A percentile compares a stretch with the other conserved stretches of the same genome.
phyloP scores from a whole-genome alignment of 2,113 vertebrate species.

The Varanus komodoensis region DNA sequence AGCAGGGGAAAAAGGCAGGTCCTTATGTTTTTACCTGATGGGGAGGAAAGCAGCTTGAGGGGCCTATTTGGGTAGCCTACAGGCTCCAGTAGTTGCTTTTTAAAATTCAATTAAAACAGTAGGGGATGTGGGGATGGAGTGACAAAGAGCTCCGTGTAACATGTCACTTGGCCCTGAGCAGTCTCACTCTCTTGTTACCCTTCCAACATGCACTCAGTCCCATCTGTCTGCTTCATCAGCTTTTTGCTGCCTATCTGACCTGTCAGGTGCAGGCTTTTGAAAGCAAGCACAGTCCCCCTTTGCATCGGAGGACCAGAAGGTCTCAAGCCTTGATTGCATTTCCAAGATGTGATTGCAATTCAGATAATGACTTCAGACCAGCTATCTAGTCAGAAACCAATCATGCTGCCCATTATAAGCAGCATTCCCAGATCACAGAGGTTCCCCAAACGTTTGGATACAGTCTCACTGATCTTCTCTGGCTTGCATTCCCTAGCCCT shows the following conservation, averaged over 20 bases:
- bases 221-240: not conserved
- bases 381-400: slow-evolving; percentile 44
- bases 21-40: not conserved
- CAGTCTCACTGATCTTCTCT: not conserved
- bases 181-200: not conserved
- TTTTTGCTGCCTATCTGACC: not conserved
- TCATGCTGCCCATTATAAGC: not conserved
- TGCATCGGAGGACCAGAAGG: not conserved
- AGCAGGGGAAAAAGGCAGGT: not conserved
- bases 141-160: not conserved
- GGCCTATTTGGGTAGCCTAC: not conserved
- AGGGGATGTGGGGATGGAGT: not conserved
- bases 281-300: not conserved
- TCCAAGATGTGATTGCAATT: not conserved
- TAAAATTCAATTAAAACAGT: not conserved
- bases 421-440: slow-evolving; percentile 16
- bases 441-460: slow-evolving; percentile 30
- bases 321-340: not conserved
- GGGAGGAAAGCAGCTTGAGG: not conserved
- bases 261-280: not conserved
- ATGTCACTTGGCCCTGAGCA: not conserved
- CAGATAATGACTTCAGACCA: not conserved
- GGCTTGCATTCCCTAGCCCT: not conserved
- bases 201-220: not conserved
- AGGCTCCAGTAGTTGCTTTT: not conserved